Conservation (phyloP, 2,797 vertebrate species). For the Tolypeutes matacus region DNA sequence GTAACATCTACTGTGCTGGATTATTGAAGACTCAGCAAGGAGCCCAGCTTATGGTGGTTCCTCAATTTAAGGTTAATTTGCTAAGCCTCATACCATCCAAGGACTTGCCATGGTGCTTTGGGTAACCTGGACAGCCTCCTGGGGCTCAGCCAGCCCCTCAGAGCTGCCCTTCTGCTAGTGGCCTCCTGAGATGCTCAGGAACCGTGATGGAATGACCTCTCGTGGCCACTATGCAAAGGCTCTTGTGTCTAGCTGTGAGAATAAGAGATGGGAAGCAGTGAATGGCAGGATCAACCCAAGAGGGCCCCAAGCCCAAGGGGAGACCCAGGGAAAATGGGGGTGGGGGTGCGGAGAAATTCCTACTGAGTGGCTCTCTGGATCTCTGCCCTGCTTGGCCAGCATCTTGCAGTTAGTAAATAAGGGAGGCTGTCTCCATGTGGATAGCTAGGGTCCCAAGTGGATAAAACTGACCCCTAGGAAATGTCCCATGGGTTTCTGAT, state of each 20-base stretch:
- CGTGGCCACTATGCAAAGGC: not conserved
- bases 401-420: not conserved
- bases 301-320: not conserved
- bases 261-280: not conserved
- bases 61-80: not conserved
- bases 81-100: not conserved
- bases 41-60: not conserved
- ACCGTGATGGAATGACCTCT: not conserved
- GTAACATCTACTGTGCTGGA: not conserved
- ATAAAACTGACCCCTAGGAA: not conserved
- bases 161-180: not conserved
- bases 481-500: not conserved
- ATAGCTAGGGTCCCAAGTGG: not conserved
- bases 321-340: not conserved
- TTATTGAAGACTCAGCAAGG: not conserved
- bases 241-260: not conserved
- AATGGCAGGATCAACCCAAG: not conserved
- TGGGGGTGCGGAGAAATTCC: no score
- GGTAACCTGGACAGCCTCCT: not conserved
- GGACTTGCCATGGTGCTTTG: not conserved
- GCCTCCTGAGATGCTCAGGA: not conserved
- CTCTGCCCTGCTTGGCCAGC: not conserved
- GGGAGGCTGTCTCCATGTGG: not conserved
- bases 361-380: not conserved
- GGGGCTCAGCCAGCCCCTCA: not conserved